These are phyloP conservation scores for Denticeps clupeoides DNA, from an alignment of 2,797 vertebrate species.

Conservation along the genomic window DNA sequence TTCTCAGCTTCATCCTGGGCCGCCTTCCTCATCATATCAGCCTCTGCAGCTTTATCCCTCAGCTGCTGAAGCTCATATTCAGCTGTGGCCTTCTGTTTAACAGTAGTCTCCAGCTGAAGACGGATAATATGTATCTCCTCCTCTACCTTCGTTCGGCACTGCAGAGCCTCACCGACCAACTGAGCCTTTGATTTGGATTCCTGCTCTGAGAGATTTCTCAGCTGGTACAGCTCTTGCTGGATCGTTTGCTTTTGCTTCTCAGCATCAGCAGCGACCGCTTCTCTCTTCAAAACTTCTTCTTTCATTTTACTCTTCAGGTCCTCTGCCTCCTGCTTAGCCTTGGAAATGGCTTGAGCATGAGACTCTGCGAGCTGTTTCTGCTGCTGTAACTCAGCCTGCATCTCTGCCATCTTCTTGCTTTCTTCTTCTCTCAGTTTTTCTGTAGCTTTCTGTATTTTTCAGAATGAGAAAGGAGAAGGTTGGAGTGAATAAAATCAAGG, in stretches of 20 bases:
- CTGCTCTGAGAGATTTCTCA: constrained; percentile 75
- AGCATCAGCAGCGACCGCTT: constrained; percentile 74
- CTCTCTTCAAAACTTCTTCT: constrained; percentile 76
- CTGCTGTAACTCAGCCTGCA: constrained; percentile 85
- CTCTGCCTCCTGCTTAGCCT: constrained; percentile 76
- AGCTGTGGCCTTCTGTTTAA: constrained; percentile 65
- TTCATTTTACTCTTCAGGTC: constrained; percentile 81
- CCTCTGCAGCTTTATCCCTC: constrained; percentile 64
- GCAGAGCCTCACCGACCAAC: constrained; percentile 74
- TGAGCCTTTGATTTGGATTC: constrained; percentile 80
- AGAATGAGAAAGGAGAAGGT: constrained; percentile 24
- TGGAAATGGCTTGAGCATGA: constrained; percentile 77
- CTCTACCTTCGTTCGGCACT: constrained; percentile 75
- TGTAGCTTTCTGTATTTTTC: constrained; percentile 73
- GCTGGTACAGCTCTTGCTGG: constrained; percentile 79
- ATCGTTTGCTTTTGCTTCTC: constrained; percentile 89
- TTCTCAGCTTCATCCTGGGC: constrained; percentile 88
- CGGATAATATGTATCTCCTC: constrained; percentile 85
- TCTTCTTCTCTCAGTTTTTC: constrained; percentile 90
- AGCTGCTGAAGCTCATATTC: constrained; percentile 73
- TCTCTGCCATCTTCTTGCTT: constrained; percentile 73
- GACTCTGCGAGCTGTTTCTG: constrained; percentile 85
- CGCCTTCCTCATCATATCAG: constrained; percentile 70
- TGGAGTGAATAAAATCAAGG: constrained; percentile 1
- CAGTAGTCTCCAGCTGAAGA: constrained; percentile 73